Base-by-base conservation (phyloP, 2,113 vertebrate species). In the Hucho hucho region DNA sequence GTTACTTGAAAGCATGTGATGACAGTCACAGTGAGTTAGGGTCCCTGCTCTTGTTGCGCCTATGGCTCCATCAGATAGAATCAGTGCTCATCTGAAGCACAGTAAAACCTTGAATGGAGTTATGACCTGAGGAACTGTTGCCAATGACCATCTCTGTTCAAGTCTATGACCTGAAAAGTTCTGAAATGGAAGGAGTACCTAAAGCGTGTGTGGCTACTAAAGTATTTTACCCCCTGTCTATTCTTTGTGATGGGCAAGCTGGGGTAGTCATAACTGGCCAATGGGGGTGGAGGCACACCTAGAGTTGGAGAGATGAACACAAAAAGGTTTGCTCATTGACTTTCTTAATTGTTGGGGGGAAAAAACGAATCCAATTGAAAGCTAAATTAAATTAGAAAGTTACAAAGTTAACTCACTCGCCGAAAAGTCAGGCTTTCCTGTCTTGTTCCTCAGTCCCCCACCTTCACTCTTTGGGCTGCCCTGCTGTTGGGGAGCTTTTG, bases 231-330 rank as follows among this genome's bases (percentile, higher is more conserved):
- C 96, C 96, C 87, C 74, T 95, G 87, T 80, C 91, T 95, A 88
- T 91, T 91, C 81, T 92, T 97, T 76, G 93, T 92, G 84, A 96
- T 91, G 37, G 97, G 97, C 81, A 98, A 87, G 59, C 80, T 91
- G 63, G 94, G 94, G 32, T 94, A 94, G 64, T 89, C 75, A 2
- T 90, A 88, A 18, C 84, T 87, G 32, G 67, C 59, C 4, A 87
- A 73, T 9, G 70, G 58, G 77, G 87, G 81, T 64, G 81, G 75
- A 20, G 68, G 24, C 18, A 63, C 24, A 73, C 75, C 88, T 82
- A 73, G 18, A 79, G 37, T 37, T 37, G 7, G 37, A 73, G 73
- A 22, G 26, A 3, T 79, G 1, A 46, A 74, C 26, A 64, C 12
- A 47, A 26, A 20, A 70, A 47, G 16, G 4, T 9, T n/a, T 49